Base-by-base conservation (phyloP, 2,113 vertebrate genomes). In the Barnardius zonarius region DNA sequence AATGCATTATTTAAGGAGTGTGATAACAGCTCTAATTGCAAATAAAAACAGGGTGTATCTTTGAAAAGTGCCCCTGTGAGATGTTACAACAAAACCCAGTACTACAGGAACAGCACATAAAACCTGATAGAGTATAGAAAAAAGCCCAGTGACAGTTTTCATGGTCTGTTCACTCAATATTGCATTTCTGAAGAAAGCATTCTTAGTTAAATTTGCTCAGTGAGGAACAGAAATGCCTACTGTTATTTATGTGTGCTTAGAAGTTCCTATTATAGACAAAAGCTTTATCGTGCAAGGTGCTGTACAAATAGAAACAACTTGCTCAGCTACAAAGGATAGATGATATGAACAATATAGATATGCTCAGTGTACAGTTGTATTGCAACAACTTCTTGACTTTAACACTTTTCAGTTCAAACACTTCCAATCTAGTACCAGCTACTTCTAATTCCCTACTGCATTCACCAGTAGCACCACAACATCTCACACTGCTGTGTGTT, bases 41-140 rank as follows among this genome's bases (percentile, higher is more conserved):
- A 95, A 97, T 97, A 96, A 96, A 96, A 95, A 89, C 95, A 97
- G 95, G 94, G 94, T 95, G 90, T 91, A 96, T 90, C 91, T 90
- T 91, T 91, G 87, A 91, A 96, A 95, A 97, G 82, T 83, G 78
- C 59, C 82, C 95, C 92, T 89, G 87, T 85, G 96, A 95, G 94
- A 96, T 3, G 0, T 85, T 91, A 91, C 59, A 69, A 83, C 81
- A 66, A 95, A 96, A 82, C 54, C 70, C 59, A 54, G 75, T 94
- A 82, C 86, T 87, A 82, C 17, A 86, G 66, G 67, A 95, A 94
- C 78, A 91, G 54, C 91, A 88, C 87, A 96, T 97, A 97, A 97
- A 97, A 90, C 49, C 89, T 94, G 93, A 97, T 66, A 87, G 95
- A 96, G 93, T 79, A 80, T 43, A 88, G 68, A 93, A 82, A 87